Base-by-base conservation (phyloP, 2,113 vertebrate species). In the Spea bombifrons region DNA sequence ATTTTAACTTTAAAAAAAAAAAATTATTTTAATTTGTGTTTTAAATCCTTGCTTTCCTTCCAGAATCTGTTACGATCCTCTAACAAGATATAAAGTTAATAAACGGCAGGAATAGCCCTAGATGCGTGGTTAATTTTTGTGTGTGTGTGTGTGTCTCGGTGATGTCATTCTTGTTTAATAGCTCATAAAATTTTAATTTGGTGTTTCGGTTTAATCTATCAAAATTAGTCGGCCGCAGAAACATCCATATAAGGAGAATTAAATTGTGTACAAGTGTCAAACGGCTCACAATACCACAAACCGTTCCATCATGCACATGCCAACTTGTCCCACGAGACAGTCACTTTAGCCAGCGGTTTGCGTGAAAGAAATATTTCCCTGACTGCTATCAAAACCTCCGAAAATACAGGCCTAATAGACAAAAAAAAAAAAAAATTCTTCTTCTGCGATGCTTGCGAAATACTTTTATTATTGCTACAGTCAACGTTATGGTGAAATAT, bases 181-280 rank as follows among this genome's bases (percentile, higher is more conserved):
- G 64, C 81, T 83, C 0, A 2, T 72, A 0, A 0, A 53, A 75
- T 59, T 82, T 77, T 64, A 75, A 7, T 83, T 84, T 5, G 76
- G 12, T 71, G 53, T 83, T 86, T 80, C 44, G 81, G 43, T 64
- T 16, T 15, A n/a, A 75, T 83, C 86, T 78, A 84, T 83, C 75
- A 71, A 9, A 12, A 0, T 84, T 81, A 80, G 80, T 7, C 71
- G 72, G 75, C 50, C 0, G 0, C 50, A 48, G 44, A 66, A 65
- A 65, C 10, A 1, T 43, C 61, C 7, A 0, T 75, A 83, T 82
- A 81, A 80, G 82, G 75, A 70, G 66, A 16, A 67, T 82, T 52
- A 64, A 61, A 71, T 48, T 44, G 66, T 52, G 15, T 68, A 73
- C 66, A 57, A 45, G 55, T 46, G 2, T 49, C 16, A 30, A 80